Percentiles rank a stretch among this genome's conserved stretches.
Conservation (phyloP, 2,797 vertebrate species). For the Mus spretus region DNA sequence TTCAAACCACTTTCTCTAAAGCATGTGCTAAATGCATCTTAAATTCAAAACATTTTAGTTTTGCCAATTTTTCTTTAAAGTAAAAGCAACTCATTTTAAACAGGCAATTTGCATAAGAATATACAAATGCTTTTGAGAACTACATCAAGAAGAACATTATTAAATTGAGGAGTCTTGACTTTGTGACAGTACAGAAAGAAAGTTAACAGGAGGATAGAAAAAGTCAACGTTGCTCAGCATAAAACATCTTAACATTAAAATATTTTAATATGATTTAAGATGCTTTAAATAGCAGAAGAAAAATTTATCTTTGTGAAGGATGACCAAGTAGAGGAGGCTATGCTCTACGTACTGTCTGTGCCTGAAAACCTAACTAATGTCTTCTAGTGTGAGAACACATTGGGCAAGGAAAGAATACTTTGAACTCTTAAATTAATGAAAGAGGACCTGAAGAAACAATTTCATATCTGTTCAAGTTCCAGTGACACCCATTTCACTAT, state of each 20-base stretch:
- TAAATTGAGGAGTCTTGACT: slow-evolving; percentile 10
- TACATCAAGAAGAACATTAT: neutral
- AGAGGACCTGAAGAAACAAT: neutral
- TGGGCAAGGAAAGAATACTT: neutral
- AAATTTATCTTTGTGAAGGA: slow-evolving; percentile 7
- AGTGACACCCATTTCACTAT: neutral
- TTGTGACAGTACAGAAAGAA: neutral
- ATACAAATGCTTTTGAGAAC: neutral
- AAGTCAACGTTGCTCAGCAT: neutral
- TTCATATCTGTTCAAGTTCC: neutral
- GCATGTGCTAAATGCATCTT: slow-evolving; percentile 33
- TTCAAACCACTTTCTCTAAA: neutral
- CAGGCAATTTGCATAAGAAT: slow-evolving; percentile 3
- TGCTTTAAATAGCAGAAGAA: neutral
- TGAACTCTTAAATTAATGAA: slow-evolving; percentile 48
- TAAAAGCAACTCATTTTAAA: neutral
- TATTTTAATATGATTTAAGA: slow-evolving; percentile 7
- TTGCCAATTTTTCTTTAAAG: slow-evolving; percentile 23
- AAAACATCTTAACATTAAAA: neutral
- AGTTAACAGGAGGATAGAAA: neutral
- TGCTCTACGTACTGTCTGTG: neutral
- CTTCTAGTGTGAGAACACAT: neutral
- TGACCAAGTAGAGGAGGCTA: neutral
- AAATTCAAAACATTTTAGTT: slow-evolving; percentile 31
- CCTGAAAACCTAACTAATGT: slow-evolving; percentile 12